Evolutionary conservation across 2,888 invertebrate species (phyloP).

Genomic region (Drymonia ruficornis): DNA sequence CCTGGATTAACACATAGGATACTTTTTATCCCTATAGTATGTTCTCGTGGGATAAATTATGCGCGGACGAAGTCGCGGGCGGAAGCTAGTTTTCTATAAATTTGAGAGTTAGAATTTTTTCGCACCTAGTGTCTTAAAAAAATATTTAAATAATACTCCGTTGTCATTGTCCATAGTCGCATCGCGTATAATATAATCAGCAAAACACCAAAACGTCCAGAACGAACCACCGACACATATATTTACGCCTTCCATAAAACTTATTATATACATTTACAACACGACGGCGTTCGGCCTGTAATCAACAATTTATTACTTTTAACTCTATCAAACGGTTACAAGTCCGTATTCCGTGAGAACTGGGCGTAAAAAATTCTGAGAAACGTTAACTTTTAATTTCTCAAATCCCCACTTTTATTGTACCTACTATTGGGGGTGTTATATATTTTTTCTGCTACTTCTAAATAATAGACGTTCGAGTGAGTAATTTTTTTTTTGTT

Average conservation of each 20-base stretch:
- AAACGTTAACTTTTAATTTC: conserved; percentile 75
- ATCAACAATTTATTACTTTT: conserved; percentile 78
- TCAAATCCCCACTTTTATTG: conserved; percentile 76
- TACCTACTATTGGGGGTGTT: conserved; percentile 62
- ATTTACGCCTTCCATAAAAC: conserved; percentile 70
- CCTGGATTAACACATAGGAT: no score
- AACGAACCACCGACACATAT: conserved; percentile 41
- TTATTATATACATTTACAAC: conserved; percentile 72
- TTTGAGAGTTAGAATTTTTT: no score
- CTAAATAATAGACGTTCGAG: conserved; percentile 55
- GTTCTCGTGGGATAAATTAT: no score
- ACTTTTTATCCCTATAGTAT: no score
- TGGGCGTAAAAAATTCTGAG: conserved; percentile 62
- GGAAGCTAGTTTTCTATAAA: no score
- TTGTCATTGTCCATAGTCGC: not conserved
- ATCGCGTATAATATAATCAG: conserved; percentile 15
- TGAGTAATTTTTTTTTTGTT: conserved; percentile 55
- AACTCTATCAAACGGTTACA: conserved; percentile 70
- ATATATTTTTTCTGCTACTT: conserved; percentile 67
- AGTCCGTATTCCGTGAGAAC: conserved; percentile 72
- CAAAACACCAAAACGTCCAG: conserved; percentile 23
- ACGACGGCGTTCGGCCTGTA: conserved; percentile 72
- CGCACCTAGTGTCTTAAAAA: no score
- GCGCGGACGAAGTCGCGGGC: no score
- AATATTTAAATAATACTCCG: not conserved